A percentile compares a stretch with the other conserved stretches of the same genome.
Conservation (phyloP, 2,888 invertebrate species). For the Gymnocheta viridis region DNA sequence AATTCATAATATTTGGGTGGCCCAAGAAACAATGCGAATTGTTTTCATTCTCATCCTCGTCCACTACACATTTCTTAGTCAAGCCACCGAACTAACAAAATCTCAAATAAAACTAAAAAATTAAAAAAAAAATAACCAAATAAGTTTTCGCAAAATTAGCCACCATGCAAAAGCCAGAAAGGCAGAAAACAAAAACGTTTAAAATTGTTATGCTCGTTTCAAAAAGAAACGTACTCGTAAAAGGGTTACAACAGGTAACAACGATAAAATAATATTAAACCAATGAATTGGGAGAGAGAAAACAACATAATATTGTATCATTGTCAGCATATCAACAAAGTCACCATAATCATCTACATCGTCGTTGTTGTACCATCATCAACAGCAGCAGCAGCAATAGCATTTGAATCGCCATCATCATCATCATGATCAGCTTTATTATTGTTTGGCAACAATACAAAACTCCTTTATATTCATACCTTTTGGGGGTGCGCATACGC, state of each 20-base stretch:
- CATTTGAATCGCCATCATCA: constrained; percentile 37
- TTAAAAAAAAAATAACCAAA: constrained; percentile 57
- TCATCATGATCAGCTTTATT: constrained; percentile 22
- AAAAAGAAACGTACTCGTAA: constrained; percentile 9
- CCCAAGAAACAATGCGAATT: constrained; percentile 73
- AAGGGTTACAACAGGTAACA: constrained; percentile 64
- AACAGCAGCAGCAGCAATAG: constrained; percentile 69
- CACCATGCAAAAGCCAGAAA: constrained; percentile 33
- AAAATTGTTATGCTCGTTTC: constrained; percentile 36
- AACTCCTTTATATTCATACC: constrained; percentile 34
- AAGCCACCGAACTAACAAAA: constrained; percentile 26
- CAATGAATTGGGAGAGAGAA: constrained; percentile 60
- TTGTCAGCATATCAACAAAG: constrained; percentile 70
- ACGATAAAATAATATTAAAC: constrained; percentile 47
- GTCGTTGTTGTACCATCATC: constrained; percentile 70
- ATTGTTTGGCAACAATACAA: constrained; percentile 26
- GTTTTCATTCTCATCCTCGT: constrained; percentile 62
- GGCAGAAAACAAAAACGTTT: constrained; percentile 48
- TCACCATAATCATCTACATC: constrained; percentile 74
- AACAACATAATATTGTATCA: constrained; percentile 66
- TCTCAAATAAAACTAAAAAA: constrained; percentile 24
- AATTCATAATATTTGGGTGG: constrained; percentile 81
- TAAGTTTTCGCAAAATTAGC: constrained; percentile 69
- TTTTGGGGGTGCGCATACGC: constrained; percentile 35
- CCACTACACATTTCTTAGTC: constrained; percentile 13